Base-by-base conservation (phyloP, 1,140 invertebrate species). In the Zaprionus taronus region DNA sequence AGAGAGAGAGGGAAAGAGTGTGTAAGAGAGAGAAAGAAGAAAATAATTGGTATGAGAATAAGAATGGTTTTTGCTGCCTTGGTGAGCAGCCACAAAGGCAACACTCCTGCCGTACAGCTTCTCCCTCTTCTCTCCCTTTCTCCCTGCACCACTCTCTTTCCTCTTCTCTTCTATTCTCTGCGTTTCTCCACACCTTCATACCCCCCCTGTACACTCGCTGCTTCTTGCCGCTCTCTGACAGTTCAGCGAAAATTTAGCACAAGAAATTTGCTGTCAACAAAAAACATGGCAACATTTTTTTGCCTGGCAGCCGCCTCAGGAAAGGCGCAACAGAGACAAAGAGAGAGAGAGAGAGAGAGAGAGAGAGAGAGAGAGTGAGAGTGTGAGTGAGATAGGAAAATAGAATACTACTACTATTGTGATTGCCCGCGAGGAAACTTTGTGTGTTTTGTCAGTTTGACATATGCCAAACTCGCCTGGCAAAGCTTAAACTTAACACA, bases 191-290 rank as follows among this genome's bases (percentile, higher is more conserved):
- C n/a, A 7, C n/a, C 41, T 17, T 17, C 15, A 5, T 44, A 4
- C 5, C n/a, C 41, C n/a, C 41, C n/a, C 41, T 47, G 2, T 47
- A 0, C 41, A 9, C n/a, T 3, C 31, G 24, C 17, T 41, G 4
- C 14, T 28, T 36, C 14, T 47, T 28, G n/a, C 26, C 36, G 28
- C 66, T 44, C 44, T 38, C 51, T 87, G 84, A 89, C 83, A 89
- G 84, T 83, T 86, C 73, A 72, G 53, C 73, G 81, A 89, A 83
- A 83, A 81, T 87, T 78, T 62, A 83, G 84, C 78, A 78, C 84
- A 83, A 80, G 65, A 89, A 83, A 80, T 78, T 77, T 71, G 71
- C 63, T 80, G 83, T 81, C 80, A 87, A 53, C 73, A 49, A 78
- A 71, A 70, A 58, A 56, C 31, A 26, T 47, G 60, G 60, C 38